Conservation (phyloP, 2,888 invertebrate species). For the Macropis europaea region DNA sequence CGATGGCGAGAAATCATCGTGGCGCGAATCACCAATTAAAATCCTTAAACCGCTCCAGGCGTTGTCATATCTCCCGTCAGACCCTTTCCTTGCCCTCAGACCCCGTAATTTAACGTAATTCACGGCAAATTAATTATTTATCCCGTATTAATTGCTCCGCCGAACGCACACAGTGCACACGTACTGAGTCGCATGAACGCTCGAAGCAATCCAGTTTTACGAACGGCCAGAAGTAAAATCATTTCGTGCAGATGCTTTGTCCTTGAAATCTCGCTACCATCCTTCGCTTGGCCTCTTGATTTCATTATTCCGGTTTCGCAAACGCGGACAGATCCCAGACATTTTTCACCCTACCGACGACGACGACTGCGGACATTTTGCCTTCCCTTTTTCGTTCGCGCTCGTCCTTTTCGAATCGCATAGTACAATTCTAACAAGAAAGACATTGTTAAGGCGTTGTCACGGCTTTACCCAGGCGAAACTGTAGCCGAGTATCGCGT, state of each 20-base stretch:
- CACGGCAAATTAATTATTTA: conserved; percentile 53
- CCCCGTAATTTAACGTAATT: conserved; percentile 43
- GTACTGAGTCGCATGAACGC: too few species aligned
- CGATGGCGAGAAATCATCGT: conserved; percentile 41
- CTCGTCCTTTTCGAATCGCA: background rate
- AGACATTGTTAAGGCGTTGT: conserved; percentile 12
- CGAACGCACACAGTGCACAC: conserved; percentile 16
- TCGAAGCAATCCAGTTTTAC: conserved; percentile 44
- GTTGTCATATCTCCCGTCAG: background rate
- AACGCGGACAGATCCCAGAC: conserved; percentile 2
- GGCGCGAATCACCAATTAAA: conserved; percentile 54
- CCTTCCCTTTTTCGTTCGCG: background rate
- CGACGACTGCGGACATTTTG: background rate
- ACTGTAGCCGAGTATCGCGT: conserved; percentile 11
- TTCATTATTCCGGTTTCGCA: conserved; percentile 26
- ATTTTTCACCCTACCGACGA: background rate
- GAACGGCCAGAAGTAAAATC: conserved; percentile 49
- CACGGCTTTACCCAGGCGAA: background rate
- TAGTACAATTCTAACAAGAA: conserved; percentile 11
- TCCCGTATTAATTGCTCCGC: conserved; percentile 48
- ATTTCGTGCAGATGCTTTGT: conserved; percentile 24
- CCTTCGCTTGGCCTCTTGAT: background rate
- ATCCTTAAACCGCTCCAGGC: conserved; percentile 15
- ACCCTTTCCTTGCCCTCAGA: background rate
- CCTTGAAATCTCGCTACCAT: background rate